Evolutionary conservation across 1,140 invertebrate species (phyloP), one percentile per base, ranked within the genome.

Genomic region (Pectinophora gossypiella): DNA sequence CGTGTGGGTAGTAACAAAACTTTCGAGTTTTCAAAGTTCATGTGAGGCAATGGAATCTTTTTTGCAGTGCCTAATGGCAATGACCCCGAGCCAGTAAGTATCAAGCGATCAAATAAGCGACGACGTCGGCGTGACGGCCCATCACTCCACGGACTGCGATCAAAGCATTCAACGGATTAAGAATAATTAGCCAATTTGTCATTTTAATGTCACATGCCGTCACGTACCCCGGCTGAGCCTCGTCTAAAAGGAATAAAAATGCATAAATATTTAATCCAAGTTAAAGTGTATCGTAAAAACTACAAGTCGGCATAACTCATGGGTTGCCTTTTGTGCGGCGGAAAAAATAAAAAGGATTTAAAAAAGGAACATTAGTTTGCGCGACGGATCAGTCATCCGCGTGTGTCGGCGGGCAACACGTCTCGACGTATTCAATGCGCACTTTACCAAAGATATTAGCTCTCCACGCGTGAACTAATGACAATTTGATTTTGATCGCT

Each of bases 151-250:
- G 12, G 47, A 48, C 38, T 43, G 23, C 55, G 48, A 63, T 64
- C 61, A 71, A 61, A 59, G 46, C 45, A 61, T 57, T 60, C 59
- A 73, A 42, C 68, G 71, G 79, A 87, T 83, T 77, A 76, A 82
- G 76, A 81, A 84, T 87, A 87, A 87, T 87, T 87, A 85, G 78
- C 75, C 74, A 76, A 87, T 87, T 85, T 82, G 70, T 87, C 81
- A 87, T 87, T 85, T 85, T 80, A 82, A 86, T 85, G 83, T 83
- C 77, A 84, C 79, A 87, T 85, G 79, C 81, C 83, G 77, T 78
- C 83, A 85, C 81, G 81, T 82, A 64, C 68, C 57, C 7, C 42
- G 19, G 43, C 55, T 52, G 57, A 69, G 65, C 58, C 48, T n/a
- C 56, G 60, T 59, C 45, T 54, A 61, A 69, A 76, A 72, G 59